Base-by-base conservation (phyloP, 2,888 invertebrate genomes). In the Macroteleia sp. region DNA sequence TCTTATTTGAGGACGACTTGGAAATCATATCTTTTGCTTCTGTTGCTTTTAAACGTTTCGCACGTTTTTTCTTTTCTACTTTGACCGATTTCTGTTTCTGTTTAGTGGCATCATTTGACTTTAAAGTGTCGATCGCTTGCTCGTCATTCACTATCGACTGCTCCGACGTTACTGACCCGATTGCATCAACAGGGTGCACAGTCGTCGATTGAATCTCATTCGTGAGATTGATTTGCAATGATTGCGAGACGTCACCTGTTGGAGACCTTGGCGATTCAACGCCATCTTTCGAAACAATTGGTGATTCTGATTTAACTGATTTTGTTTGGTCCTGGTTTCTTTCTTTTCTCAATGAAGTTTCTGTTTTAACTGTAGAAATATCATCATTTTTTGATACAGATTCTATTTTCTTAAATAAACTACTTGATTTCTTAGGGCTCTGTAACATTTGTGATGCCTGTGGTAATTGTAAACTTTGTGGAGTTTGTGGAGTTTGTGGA, bases 141-240 rank as follows among this genome's bases (percentile, higher is more conserved):
- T 48, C 28, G 36, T 75, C 66, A 32, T 46, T 28, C 61, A 25
- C 34, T 59, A 16, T 67, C 56, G 71, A 41, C 54, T 44, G 12
- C 57, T 73, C 34, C 41, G 50, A 57, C 73, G 73, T 73, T 64
- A 73, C 73, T 73, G 73, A 73, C 73, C 74, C 66, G 74, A 74
- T 75, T 67, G 69, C 62, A 46, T 66, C 66, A 48, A 30, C 41
- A 48, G 54, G 32, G 44, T 42, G 20, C 28, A 41, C 67, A 25
- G 10, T 39, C 30, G 34, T 46, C 61, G 46, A 57, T 42, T 32
- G 56, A 48, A 17, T 28, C n/a, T 59, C 56, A 75, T 75, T 74
- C 79, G 54, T 79, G 75, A 79, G 34, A 30, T 61, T 62, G 34
- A 75, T 70, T 75, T 48, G 70, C 39, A 56, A 71, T 48, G 71